phyloP scores from a whole-genome alignment of 2,797 vertebrate genomes.

The Epinephelus awoara region DNA sequence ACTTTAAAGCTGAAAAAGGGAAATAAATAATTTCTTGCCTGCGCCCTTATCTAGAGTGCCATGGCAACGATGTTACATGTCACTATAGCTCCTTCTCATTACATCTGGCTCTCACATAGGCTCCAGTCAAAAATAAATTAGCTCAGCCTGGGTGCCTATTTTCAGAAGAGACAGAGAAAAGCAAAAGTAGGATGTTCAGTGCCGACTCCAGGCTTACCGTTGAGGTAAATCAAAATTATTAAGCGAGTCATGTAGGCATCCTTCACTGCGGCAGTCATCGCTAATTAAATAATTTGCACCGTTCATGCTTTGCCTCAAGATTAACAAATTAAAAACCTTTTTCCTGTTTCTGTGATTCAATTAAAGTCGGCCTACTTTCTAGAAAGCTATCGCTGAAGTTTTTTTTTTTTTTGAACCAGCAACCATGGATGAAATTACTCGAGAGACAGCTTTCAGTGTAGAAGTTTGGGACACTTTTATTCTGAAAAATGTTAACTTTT shows the following conservation, averaged over 20 bases:
- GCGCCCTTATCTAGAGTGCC: slow-evolving; percentile 45
- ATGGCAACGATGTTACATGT: slow-evolving; percentile 50
- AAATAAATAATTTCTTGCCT: slow-evolving; percentile 51
- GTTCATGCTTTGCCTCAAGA: slow-evolving; percentile 72
- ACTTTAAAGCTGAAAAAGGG: slow-evolving; percentile 47
- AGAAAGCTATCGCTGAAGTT: slow-evolving; percentile 27
- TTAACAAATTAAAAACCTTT: slow-evolving; percentile 71
- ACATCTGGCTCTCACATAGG: slow-evolving; percentile 44
- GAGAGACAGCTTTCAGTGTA: slow-evolving; percentile 39
- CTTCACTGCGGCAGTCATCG: slow-evolving; percentile 47
- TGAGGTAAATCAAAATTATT: slow-evolving; percentile 70
- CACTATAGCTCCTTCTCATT: slow-evolving; percentile 57
- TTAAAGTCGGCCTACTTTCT: slow-evolving; percentile 74
- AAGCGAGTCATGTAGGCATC: slow-evolving; percentile 62
- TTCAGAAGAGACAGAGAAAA: slow-evolving; percentile 47
- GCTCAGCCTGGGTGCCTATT: slow-evolving; percentile 52
- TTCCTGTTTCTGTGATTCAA: slow-evolving; percentile 68
- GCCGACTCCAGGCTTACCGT: slow-evolving; percentile 33
- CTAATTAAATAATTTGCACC: slow-evolving; percentile 73
- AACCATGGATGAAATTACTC: slow-evolving; percentile 56
- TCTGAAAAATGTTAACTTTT: slow-evolving; percentile 26
- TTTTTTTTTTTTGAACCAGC: slow-evolving; percentile 24
- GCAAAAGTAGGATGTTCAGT: slow-evolving; percentile 28
- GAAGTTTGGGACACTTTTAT: slow-evolving; percentile 40
- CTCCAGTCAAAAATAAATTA: slow-evolving; percentile 58